phyloP scores from a whole-genome alignment of 2,888 invertebrate genomes.

The Mellilla xanthometata region DNA sequence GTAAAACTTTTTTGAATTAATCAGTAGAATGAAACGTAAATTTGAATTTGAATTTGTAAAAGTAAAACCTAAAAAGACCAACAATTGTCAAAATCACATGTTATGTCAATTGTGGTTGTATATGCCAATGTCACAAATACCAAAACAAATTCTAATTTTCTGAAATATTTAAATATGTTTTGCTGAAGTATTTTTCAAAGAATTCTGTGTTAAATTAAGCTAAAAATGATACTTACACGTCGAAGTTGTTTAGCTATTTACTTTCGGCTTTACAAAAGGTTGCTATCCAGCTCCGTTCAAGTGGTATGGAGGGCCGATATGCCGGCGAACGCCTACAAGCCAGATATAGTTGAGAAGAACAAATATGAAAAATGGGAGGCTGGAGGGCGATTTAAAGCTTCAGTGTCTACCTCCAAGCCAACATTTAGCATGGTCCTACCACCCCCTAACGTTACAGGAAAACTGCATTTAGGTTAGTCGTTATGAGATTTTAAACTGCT shows the following conservation, averaged over 20 bases:
- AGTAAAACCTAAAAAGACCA: no score
- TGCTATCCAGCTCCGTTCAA: conserved; percentile 48
- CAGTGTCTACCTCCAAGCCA: conserved; percentile 42
- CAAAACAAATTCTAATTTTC: no score
- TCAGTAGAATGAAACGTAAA: no score
- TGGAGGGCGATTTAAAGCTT: conserved; percentile 62
- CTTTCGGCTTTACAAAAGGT: conserved; percentile 33
- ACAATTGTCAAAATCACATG: no score
- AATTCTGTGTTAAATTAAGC: not conserved
- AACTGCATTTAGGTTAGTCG: conserved; percentile 92
- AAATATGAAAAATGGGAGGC: conserved; percentile 80
- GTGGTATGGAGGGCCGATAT: conserved; percentile 49
- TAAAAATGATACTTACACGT: conserved; percentile 23
- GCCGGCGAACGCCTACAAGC: conserved; percentile 63
- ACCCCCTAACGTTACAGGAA: conserved; percentile 99
- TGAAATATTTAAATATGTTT: not conserved
- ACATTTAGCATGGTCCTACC: conserved; percentile 94
- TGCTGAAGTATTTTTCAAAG: conserved; percentile 2
- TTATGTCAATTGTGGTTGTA: no score
- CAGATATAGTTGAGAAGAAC: conserved; percentile 67
- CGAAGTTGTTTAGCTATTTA: conserved; percentile 33
- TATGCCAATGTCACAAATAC: no score
- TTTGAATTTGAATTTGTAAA: no score
- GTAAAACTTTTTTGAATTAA: no score
- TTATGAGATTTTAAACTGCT: no score